Evolutionary conservation across 2,113 vertebrate species (phyloP).

Genomic region (Dinomys branickii): DNA sequence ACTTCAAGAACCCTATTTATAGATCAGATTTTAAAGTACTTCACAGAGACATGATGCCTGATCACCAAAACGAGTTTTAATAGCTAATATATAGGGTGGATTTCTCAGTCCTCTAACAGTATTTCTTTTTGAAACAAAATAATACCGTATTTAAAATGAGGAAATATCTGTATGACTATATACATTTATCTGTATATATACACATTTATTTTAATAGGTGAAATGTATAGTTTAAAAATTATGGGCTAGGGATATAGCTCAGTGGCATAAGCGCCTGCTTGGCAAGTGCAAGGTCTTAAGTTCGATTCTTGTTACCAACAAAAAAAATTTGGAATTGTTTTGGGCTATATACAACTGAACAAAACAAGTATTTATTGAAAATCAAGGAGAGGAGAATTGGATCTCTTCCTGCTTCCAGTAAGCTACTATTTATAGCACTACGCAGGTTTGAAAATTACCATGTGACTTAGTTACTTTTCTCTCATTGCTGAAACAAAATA

Average conservation of each 20-base stretch:
- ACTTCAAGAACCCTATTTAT: not conserved
- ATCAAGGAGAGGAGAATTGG: not conserved
- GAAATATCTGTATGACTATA: not conserved
- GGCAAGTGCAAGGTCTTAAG: too few species aligned
- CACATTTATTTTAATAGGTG: conserved; percentile 24
- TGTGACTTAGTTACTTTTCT: not conserved
- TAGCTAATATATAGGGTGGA: not conserved
- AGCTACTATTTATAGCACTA: not conserved
- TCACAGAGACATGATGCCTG: not conserved
- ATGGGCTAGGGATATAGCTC: too few species aligned
- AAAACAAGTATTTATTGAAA: not conserved
- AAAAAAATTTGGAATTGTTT: conserved; percentile 30
- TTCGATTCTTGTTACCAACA: too few species aligned
- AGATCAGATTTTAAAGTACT: conserved; percentile 35
- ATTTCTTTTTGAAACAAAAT: conserved; percentile 54
- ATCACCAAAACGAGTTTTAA: conserved; percentile 24
- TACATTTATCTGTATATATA: not conserved
- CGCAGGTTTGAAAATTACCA: conserved; percentile 6
- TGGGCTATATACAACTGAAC: not conserved
- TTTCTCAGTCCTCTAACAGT: not conserved
- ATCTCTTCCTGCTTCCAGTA: not conserved
- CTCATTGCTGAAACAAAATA: not conserved
- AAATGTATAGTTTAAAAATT: not conserved
- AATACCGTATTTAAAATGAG: conserved; percentile 15
- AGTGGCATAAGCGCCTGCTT: too few species aligned